A percentile compares a stretch with the other conserved stretches of the same genome.
phyloP scores from a whole-genome alignment of 2,113 vertebrate species.

The Orientallactaga bullata region DNA sequence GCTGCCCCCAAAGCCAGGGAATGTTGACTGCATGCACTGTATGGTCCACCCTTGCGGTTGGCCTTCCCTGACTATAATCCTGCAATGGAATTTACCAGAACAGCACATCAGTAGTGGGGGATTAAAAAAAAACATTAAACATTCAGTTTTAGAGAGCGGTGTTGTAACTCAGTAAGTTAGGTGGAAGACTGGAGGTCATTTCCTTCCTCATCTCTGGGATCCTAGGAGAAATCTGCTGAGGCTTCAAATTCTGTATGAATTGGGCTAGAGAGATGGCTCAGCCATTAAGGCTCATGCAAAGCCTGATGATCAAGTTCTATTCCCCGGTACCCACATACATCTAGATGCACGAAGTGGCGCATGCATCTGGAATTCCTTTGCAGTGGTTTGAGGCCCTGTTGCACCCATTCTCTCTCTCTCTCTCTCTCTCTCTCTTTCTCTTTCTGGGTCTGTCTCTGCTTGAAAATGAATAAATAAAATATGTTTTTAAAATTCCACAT shows the following conservation, averaged over 20 bases:
- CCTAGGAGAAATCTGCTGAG: not conserved
- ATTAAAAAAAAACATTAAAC: not conserved
- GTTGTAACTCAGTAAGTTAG: not conserved
- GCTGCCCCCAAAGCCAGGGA: not conserved
- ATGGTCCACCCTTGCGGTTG: not conserved
- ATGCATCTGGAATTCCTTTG: too few species aligned
- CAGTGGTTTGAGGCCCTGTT: too few species aligned
- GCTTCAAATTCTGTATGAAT: conserved; percentile 12
- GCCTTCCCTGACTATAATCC: not conserved
- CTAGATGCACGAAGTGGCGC: too few species aligned
- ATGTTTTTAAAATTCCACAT: too few species aligned
- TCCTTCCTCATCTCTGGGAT: conserved; percentile 28
- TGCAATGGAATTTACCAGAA: not conserved
- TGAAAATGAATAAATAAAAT: too few species aligned
- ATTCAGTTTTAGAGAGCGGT: not conserved
- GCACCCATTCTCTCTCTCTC: not conserved
- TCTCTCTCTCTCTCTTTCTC: too few species aligned
- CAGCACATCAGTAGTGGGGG: not conserved
- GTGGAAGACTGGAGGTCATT: not conserved
- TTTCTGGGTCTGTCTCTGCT: too few species aligned
- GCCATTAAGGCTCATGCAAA: too few species aligned
- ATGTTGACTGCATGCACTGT: not conserved
- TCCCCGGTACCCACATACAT: too few species aligned
- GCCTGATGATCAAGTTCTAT: too few species aligned
- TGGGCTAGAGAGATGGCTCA: too few species aligned